Conservation (phyloP, 1,140 invertebrate species). For the Bombus pascuorum region DNA sequence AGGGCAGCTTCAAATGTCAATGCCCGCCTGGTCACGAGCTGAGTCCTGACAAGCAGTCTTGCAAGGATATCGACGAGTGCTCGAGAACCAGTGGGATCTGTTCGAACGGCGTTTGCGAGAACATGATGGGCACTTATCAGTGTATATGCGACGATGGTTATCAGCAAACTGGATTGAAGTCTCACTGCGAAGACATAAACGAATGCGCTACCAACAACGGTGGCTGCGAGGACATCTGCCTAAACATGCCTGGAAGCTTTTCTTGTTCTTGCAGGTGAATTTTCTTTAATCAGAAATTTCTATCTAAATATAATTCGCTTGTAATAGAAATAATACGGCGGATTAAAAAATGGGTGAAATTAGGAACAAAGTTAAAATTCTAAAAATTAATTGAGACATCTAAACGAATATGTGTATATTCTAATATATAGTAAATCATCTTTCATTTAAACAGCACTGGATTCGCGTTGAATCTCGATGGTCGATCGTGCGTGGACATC, state of each 20-base stretch:
- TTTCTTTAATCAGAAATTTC: not conserved
- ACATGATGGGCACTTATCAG: slow-evolving; percentile 93
- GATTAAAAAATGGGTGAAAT: too few species aligned
- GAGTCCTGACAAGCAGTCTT: slow-evolving; percentile 85
- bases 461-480: slow-evolving; percentile 85
- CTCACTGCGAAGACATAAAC: slow-evolving; percentile 86
- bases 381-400: not conserved
- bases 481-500: slow-evolving; percentile 85
- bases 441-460: slow-evolving; percentile 85
- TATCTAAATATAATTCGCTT: too few species aligned
- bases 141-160: slow-evolving; percentile 93
- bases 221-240: slow-evolving; percentile 86
- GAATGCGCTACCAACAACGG: slow-evolving; percentile 86
- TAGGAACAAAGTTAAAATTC: not conserved
- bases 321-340: too few species aligned
- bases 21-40: slow-evolving; percentile 88
- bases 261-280: slow-evolving; percentile 82
- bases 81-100: slow-evolving; percentile 92
- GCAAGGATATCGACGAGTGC: slow-evolving; percentile 88
- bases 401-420: not conserved
- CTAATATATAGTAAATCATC: not conserved
- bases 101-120: slow-evolving; percentile 93
- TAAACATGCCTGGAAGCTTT: slow-evolving; percentile 85
- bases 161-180: slow-evolving; percentile 85
- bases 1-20: slow-evolving; percentile 85